phyloP scores from a whole-genome alignment of 2,888 invertebrate genomes.

The Dichetophora obliterata region DNA sequence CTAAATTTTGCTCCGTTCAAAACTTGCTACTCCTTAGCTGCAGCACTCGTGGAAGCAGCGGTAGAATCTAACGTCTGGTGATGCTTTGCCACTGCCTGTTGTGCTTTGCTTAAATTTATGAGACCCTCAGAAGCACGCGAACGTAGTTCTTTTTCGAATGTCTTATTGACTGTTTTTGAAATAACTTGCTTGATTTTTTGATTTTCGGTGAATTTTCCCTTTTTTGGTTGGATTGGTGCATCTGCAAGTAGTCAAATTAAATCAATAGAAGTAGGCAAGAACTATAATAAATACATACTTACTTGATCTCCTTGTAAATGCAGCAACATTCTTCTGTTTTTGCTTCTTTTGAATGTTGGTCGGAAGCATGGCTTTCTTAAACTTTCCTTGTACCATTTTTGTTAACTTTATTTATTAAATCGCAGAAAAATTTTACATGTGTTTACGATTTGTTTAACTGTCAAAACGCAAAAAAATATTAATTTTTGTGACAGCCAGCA shows the following conservation, averaged over 20 bases:
- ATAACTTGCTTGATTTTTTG: slow-evolving; percentile 75
- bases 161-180: slow-evolving; percentile 75
- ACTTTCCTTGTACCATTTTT: slow-evolving; percentile 75
- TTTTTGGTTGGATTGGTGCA: slow-evolving; percentile 76
- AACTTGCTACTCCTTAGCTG: background rate
- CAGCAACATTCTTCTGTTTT: slow-evolving; percentile 70
- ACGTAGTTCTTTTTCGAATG: slow-evolving; percentile 75
- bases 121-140: slow-evolving; percentile 71
- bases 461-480: too few species aligned
- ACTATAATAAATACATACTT: slow-evolving; percentile 57
- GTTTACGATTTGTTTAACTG: background rate
- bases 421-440: background rate
- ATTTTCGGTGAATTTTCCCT: slow-evolving; percentile 73
- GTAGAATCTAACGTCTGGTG: slow-evolving; percentile 49
- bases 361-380: slow-evolving; percentile 75
- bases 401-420: background rate
- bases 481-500: too few species aligned
- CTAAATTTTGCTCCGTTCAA: too few species aligned
- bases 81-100: slow-evolving; percentile 71
- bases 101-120: slow-evolving; percentile 71
- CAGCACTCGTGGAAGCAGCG: background rate
- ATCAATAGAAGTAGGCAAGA: background rate
- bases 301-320: slow-evolving; percentile 74
- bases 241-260: slow-evolving; percentile 67
- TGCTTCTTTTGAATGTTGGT: slow-evolving; percentile 70